Percentiles rank a stretch among this genome's conserved stretches.
These are phyloP conservation scores for Coracias cyanogaster DNA, from an alignment of 2,797 vertebrate genomes.

Conservation along the genomic window DNA sequence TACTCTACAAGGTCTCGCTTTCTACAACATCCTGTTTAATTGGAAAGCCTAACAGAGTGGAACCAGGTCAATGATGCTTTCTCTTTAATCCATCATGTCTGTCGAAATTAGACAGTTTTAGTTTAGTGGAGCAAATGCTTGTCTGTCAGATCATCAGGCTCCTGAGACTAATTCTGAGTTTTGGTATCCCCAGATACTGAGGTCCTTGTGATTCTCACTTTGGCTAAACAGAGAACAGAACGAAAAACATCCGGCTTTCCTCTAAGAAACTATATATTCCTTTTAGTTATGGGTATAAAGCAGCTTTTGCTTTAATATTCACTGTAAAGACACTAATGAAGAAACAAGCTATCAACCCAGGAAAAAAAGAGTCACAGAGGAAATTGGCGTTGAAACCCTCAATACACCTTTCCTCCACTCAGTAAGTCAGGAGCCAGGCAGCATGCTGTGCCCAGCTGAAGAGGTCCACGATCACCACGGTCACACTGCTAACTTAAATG, in stretches of 20 bases:
- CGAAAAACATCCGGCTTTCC: neutral
- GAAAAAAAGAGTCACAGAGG: neutral
- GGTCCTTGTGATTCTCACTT: neutral
- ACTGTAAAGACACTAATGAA: neutral
- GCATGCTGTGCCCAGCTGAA: neutral
- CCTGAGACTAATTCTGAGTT: conserved; percentile 4
- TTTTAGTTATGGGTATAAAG: neutral
- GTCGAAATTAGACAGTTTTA: conserved; percentile 42
- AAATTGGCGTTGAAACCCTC: neutral
- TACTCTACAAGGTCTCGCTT: conserved; percentile 44
- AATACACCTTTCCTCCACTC: neutral
- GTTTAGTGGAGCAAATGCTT: conserved; percentile 64
- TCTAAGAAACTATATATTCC: neutral
- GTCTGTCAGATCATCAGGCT: conserved; percentile 32
- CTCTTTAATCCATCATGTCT: conserved; percentile 61
- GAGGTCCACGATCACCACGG: neutral
- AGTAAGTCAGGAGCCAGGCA: neutral
- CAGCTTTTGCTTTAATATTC: neutral
- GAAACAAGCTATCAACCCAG: neutral
- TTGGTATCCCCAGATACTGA: neutral
- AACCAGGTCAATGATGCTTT: conserved; percentile 67
- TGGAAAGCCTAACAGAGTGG: conserved; percentile 68
- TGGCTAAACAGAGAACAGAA: neutral
- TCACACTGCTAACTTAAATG: neutral
- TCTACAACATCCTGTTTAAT: conserved; percentile 62